A percentile compares a stretch with the other conserved stretches of the same genome.
phyloP scores from a whole-genome alignment of 2,888 invertebrate genomes.

The Rhorus exstirpatorius region DNA sequence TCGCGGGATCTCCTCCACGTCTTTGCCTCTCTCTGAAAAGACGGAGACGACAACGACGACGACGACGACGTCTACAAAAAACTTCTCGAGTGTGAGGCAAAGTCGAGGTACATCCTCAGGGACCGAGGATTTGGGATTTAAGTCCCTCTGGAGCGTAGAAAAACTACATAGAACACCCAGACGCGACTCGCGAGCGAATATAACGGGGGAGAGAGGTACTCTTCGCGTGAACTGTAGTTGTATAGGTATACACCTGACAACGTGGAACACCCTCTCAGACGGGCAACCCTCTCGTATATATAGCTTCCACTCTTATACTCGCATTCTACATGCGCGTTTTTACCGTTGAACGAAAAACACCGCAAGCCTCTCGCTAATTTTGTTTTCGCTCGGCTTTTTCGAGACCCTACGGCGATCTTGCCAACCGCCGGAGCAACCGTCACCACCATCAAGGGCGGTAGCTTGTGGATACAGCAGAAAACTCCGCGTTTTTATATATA shows the following conservation, averaged over 20 bases:
- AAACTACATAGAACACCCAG: constrained; percentile 35
- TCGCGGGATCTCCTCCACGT: constrained; percentile 16
- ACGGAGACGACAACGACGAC: constrained; percentile 15
- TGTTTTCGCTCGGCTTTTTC: constrained; percentile 51
- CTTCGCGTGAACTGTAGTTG: neutral
- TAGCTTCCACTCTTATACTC: neutral
- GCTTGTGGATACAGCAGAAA: constrained; percentile 14
- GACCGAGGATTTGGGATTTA: constrained; percentile 54
- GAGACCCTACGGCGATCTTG: constrained; percentile 43
- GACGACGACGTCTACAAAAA: constrained; percentile 29
- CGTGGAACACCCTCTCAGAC: neutral
- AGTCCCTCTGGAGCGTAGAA: constrained; percentile 36
- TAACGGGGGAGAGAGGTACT: constrained; percentile 9
- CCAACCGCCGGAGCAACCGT: constrained; percentile 19
- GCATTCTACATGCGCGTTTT: constrained; percentile 20
- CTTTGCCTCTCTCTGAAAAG: constrained; percentile 4
- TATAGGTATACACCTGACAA: neutral
- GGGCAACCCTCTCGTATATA: neutral
- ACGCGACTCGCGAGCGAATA: constrained; percentile 42
- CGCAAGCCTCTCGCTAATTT: constrained; percentile 54
- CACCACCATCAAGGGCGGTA: constrained; percentile 2
- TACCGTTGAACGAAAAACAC: constrained; percentile 8
- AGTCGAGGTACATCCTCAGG: constrained; percentile 23
- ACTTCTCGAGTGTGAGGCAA: constrained; percentile 39
- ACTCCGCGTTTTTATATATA: constrained; percentile 43